A percentile compares a stretch with the other conserved stretches of the same genome.
These are phyloP conservation scores for Spheniscus humboldti DNA, from an alignment of 2,797 vertebrate genomes.

Conservation along the genomic window DNA sequence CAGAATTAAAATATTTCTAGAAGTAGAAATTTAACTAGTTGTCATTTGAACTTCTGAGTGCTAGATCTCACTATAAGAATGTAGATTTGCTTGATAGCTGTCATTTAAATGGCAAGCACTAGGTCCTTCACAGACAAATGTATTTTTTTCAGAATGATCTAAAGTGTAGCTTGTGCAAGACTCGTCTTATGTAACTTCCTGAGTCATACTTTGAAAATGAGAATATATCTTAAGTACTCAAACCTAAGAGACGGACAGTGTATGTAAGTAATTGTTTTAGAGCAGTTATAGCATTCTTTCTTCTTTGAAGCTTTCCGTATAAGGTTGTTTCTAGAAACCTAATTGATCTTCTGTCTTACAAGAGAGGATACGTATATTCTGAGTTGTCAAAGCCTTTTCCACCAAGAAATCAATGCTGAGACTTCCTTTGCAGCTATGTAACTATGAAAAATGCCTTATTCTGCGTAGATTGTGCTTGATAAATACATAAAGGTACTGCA, in stretches of 20 bases:
- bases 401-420: neutral
- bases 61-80: neutral
- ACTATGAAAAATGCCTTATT: neutral
- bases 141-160: neutral
- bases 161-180: neutral
- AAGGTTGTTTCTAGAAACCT: neutral
- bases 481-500: neutral
- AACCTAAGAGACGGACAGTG: neutral
- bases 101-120: neutral
- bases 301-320: neutral
- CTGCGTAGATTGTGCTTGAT: neutral
- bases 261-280: neutral
- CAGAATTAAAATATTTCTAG: neutral
- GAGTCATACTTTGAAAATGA: neutral
- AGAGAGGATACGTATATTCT: neutral
- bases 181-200: neutral
- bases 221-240: neutral
- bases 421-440: neutral
- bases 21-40: neutral
- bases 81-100: neutral
- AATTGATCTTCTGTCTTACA: neutral
- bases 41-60: neutral
- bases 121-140: neutral
- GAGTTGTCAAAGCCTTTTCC: neutral
- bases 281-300: neutral